phyloP scores from a whole-genome alignment of 2,888 invertebrate species.

The Cenopis cana region DNA sequence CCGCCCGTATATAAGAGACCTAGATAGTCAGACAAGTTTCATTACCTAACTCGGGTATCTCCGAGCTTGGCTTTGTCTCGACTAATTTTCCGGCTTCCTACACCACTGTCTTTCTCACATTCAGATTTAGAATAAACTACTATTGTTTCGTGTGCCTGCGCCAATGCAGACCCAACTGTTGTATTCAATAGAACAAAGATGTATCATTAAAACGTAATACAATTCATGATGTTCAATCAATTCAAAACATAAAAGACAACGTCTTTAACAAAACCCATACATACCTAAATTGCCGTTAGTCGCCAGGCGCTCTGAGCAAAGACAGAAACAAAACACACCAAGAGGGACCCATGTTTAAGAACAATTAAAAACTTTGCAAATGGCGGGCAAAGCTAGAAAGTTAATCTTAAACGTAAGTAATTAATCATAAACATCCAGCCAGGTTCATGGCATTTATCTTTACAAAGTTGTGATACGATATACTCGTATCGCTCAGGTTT shows the following conservation, averaged over 20 bases:
- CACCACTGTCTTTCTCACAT: not conserved
- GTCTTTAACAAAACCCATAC: not conserved
- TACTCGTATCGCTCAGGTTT: constrained; percentile 23
- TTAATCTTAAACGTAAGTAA: constrained; percentile 19
- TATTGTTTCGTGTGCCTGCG: not conserved
- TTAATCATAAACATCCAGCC: constrained; percentile 16
- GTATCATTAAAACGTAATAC: no score
- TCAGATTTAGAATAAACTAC: not conserved
- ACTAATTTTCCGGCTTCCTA: constrained; percentile 14
- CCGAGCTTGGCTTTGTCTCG: constrained; percentile 13
- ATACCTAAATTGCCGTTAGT: not conserved
- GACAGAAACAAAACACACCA: not conserved
- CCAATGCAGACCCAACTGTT: not conserved
- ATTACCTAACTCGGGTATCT: constrained; percentile 12
- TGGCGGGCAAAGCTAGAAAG: constrained; percentile 9
- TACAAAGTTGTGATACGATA: constrained; percentile 17
- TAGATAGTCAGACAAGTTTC: constrained; percentile 20
- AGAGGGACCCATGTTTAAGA: not conserved
- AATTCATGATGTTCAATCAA: no score
- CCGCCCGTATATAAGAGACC: constrained; percentile 1
- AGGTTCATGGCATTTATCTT: constrained; percentile 11
- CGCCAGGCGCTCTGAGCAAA: not conserved
- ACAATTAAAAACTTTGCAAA: constrained; percentile 15
- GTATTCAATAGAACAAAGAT: no score
- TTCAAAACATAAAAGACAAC: not conserved